These are phyloP conservation scores for Patiria pectinifera DNA, from an alignment of 53 echinoderm and acorn worm species.

Conservation along the genomic window DNA sequence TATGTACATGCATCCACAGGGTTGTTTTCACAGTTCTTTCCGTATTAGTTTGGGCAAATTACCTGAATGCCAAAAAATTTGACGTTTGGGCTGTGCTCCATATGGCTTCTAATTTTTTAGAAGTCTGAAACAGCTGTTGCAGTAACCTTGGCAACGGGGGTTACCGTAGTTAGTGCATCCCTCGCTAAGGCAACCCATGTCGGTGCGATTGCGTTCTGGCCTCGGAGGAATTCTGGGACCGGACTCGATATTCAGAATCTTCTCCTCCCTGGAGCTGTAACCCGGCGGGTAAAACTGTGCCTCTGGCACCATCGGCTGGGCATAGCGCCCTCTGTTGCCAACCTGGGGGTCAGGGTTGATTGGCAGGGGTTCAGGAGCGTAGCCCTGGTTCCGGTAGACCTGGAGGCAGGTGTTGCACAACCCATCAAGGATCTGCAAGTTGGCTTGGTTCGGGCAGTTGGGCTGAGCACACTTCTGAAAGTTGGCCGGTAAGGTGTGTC, in stretches of 20 bases:
- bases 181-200: constrained; percentile 30
- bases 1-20: too few species aligned
- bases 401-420: constrained; percentile 78
- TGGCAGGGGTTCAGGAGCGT: neutral
- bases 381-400: constrained; percentile 45
- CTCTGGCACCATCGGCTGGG: constrained; percentile 24
- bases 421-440: constrained; percentile 75
- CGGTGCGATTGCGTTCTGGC: constrained; percentile 49
- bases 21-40: too few species aligned
- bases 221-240: neutral
- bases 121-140: constrained; percentile 74
- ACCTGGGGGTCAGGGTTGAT: neutral
- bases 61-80: too few species aligned
- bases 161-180: constrained; percentile 76
- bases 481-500: constrained; percentile 20
- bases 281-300: neutral
- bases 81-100: neutral
- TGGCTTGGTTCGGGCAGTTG: constrained; percentile 72
- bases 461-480: constrained; percentile 41
- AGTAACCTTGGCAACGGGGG: constrained; percentile 74
- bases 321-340: constrained; percentile 40
- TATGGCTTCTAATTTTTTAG: constrained; percentile 5
- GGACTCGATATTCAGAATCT: constrained; percentile 19
- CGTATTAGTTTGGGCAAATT: too few species aligned
- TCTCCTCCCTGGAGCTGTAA: neutral